Conservation (phyloP, 2,113 vertebrate species). For the Seriola dumerili region DNA sequence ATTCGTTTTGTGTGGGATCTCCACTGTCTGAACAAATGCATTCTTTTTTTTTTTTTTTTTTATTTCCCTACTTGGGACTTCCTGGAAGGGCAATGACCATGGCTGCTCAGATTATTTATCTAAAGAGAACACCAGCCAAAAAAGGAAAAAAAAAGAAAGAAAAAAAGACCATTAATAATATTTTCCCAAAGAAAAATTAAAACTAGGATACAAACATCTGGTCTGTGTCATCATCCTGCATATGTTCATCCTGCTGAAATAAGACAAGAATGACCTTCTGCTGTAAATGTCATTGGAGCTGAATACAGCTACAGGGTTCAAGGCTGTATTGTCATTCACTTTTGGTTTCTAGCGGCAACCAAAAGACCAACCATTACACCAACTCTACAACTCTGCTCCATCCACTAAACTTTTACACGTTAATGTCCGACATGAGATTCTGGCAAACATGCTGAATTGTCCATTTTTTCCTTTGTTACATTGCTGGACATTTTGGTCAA, state of each 20-base stretch:
- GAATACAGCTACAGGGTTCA: background rate
- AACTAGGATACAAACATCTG: background rate
- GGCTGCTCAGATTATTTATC: slow-evolving; percentile 10
- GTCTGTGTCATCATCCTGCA: no score
- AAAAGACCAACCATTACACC: background rate
- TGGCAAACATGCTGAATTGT: background rate
- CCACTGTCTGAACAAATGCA: background rate
- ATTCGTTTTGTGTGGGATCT: background rate
- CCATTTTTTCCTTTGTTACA: background rate
- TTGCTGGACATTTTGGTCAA: background rate
- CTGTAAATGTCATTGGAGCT: background rate
- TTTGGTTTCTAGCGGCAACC: background rate
- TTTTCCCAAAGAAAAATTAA: background rate
- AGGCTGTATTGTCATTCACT: slow-evolving; percentile 3
- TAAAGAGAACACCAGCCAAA: background rate
- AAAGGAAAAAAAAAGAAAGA: no score
- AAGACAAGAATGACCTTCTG: background rate
- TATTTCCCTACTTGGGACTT: background rate
- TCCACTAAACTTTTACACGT: background rate
- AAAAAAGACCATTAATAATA: background rate
- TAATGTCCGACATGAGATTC: slow-evolving; percentile 1
- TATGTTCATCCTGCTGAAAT: no score
- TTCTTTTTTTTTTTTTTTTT: background rate
- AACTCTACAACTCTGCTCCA: background rate
- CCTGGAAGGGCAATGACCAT: background rate